A percentile compares a stretch with the other conserved stretches of the same genome.
Evolutionary conservation across 2,797 vertebrate genomes (phyloP).

Genomic region (Syngnathus rostellatus): DNA sequence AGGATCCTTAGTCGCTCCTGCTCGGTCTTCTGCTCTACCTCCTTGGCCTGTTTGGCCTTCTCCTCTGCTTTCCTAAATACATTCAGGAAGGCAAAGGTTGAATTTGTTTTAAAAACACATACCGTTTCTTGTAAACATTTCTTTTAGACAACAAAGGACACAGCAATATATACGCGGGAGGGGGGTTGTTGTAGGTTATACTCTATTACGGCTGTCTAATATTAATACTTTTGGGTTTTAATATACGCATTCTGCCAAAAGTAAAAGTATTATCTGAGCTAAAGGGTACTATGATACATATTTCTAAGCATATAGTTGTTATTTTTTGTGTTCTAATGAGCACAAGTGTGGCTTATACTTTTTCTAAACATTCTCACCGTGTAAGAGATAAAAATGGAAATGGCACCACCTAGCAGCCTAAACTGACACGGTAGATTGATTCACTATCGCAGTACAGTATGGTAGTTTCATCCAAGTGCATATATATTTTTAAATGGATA

Average conservation of each 20-base stretch:
- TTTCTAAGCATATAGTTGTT: neutral
- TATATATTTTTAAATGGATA: neutral
- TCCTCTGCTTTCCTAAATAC: constrained; percentile 79
- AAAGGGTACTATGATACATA: neutral
- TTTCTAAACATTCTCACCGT: neutral
- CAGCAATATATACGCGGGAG: neutral
- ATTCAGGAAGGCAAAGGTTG: constrained; percentile 2
- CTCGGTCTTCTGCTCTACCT: constrained; percentile 82
- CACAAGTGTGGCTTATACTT: neutral
- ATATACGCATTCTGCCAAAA: neutral
- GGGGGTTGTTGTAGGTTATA: neutral
- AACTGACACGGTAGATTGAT: neutral
- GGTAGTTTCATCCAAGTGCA: too few species aligned
- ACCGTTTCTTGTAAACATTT: neutral
- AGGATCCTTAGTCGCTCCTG: constrained; percentile 87
- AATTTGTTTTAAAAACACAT: neutral
- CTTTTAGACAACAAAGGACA: neutral
- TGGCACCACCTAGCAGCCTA: neutral
- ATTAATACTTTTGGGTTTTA: neutral
- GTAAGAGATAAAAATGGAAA: neutral
- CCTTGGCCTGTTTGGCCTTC: constrained; percentile 73
- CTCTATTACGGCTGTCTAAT: too few species aligned
- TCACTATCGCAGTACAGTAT: neutral
- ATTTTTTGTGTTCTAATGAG: neutral
- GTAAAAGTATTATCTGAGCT: neutral